phyloP scores from a whole-genome alignment of 2,797 vertebrate species.

The Pogoniulus pusillus region DNA sequence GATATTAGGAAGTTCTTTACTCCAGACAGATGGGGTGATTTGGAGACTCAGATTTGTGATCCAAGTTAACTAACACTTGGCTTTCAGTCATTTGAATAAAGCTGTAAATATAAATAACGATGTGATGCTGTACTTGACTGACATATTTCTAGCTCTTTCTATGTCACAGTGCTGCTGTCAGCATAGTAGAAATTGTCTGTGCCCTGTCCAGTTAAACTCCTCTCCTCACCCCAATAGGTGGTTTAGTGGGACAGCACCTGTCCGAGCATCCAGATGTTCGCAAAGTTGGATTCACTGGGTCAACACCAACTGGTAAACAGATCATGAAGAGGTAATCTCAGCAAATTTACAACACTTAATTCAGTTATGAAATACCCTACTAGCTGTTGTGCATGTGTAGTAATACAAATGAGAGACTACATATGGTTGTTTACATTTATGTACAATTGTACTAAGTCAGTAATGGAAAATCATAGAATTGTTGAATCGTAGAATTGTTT shows the following conservation, averaged over 20 bases:
- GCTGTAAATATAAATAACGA: neutral
- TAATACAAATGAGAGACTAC: neutral
- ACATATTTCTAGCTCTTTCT: neutral
- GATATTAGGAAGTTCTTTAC: neutral
- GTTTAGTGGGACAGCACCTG: conserved; percentile 89
- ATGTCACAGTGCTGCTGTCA: neutral
- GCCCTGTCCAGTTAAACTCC: neutral
- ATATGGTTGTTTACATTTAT: neutral
- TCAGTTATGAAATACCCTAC: neutral
- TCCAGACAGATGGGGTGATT: neutral
- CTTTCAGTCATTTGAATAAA: neutral
- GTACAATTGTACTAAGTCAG: neutral
- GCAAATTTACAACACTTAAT: neutral
- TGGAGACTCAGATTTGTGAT: neutral
- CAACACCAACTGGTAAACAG: conserved; percentile 92
- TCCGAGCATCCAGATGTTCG: conserved; percentile 94
- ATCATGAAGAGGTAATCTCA: conserved; percentile 93
- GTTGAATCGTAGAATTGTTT: no score
- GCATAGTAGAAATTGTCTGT: neutral
- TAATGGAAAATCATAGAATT: neutral
- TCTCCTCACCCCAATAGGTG: conserved; percentile 75
- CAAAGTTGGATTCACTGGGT: conserved; percentile 96
- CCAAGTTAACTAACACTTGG: neutral
- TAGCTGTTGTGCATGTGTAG: neutral
- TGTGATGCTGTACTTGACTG: neutral